Evolutionary conservation across 2,888 invertebrate species (phyloP).

Genomic region (Dasypogon diadema): DNA sequence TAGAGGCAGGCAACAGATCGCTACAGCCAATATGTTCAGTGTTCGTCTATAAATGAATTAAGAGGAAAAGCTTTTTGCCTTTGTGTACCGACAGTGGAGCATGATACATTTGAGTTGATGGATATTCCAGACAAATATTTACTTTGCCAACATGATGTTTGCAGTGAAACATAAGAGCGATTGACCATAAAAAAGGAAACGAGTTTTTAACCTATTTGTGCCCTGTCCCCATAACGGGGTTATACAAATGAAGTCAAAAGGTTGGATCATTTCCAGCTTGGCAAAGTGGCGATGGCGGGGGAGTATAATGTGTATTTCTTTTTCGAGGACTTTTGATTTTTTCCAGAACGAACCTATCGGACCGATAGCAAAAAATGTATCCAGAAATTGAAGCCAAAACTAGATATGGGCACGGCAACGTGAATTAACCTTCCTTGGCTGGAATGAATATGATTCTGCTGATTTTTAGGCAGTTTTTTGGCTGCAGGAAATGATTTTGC

Average conservation of each 20-base stretch:
- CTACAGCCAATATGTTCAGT: constrained; percentile 17
- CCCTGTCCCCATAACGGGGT: constrained; percentile 12
- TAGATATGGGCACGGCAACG: too few species aligned
- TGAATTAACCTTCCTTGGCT: too few species aligned
- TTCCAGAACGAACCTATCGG: too few species aligned
- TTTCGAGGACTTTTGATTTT: neutral
- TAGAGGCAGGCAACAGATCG: constrained; percentile 27
- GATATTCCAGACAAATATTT: constrained; percentile 34
- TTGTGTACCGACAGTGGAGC: constrained; percentile 28
- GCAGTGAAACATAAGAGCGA: constrained; percentile 20
- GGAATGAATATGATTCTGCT: too few species aligned
- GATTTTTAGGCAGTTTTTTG: too few species aligned
- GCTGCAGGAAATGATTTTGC: too few species aligned
- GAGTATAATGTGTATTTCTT: neutral
- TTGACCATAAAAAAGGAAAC: constrained; percentile 29
- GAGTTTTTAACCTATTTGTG: constrained; percentile 36
- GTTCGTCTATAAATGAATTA: neutral
- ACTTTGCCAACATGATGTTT: constrained; percentile 33
- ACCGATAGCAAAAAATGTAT: too few species aligned
- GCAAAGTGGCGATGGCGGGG: neutral
- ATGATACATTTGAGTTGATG: constrained; percentile 28
- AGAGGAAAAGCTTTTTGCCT: neutral
- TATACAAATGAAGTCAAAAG: constrained; percentile 30
- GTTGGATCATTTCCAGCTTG: constrained; percentile 17
- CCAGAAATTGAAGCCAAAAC: too few species aligned